Evolutionary conservation across 1,140 invertebrate species (phyloP), one percentile per base, ranked within the genome.

Genomic region (Pantala flavescens): DNA sequence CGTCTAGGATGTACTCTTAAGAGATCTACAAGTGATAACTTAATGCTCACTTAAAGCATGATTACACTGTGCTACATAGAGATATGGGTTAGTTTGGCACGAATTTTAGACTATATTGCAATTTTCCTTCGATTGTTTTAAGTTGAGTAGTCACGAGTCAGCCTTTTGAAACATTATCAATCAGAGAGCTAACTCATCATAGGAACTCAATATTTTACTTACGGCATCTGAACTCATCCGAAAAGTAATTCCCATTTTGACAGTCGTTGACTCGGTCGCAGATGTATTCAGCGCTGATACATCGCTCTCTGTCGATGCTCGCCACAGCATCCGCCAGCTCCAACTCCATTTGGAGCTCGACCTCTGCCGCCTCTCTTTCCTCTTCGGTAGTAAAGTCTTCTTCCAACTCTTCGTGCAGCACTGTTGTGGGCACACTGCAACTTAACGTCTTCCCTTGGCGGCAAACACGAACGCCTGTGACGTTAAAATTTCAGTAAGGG

Each of bases 251-350:
- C 12, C 79, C 80, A 74, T 82, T 82, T 73, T 79, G 78, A 74
- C 85, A 86, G 76, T 86, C 83, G 75, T 84, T 84, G 71, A 74
- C 70, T 0, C 80, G 80, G 75, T 86, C 84, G 77, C 85, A 86
- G 7, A 86, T 76, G 74, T 77, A 82, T 23, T 77, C 73, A 21
- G 74, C 71, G 7, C 71, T 49, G 28, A 82, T 80, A 72, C 80
- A 81, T 21, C 80, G 77, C 12, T 78, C 77, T 11, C 73, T 78
- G 49, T 71, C 43, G 9, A 23, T 43, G 23, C 63, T 75, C 43
- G 49, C 49, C 49, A 63, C n/a, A 5, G 49, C 3, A 3, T 63
- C n/a, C 49, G 49, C 75, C 19, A 21, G 24, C 11, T 55, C 36
- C 28, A 36, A 9, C 28, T 36, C 28, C 28, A 36, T 36, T 36